Percentiles rank a stretch among this genome's conserved stretches.
Evolutionary conservation across 2,113 vertebrate genomes (phyloP).

Genomic region (Cyanistes caeruleus): DNA sequence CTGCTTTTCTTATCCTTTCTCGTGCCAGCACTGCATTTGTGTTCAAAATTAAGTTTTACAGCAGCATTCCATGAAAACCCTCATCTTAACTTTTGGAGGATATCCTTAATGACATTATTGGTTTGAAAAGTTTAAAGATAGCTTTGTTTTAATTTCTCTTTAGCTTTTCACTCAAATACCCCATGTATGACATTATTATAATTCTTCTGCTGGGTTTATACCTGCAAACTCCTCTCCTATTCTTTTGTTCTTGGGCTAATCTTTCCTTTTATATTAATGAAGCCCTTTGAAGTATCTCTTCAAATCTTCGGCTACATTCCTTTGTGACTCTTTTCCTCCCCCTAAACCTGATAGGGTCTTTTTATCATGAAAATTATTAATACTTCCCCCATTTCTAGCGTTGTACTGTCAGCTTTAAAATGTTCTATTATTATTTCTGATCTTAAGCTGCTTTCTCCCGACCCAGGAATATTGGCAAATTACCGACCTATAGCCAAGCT

Average conservation of each 20-base stretch:
- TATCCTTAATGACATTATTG: constrained; percentile 11
- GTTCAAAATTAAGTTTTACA: not conserved
- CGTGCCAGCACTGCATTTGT: not conserved
- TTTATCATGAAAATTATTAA: constrained; percentile 70
- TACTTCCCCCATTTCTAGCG: constrained; percentile 51
- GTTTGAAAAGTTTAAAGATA: constrained; percentile 30
- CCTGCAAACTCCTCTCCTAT: constrained; percentile 51
- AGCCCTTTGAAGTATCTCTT: constrained; percentile 71
- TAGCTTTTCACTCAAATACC: constrained; percentile 3
- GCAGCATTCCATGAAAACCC: not conserved
- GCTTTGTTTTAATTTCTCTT: constrained; percentile 52
- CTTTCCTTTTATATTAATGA: constrained; percentile 72
- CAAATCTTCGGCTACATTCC: constrained; percentile 63
- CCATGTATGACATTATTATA: constrained; percentile 26
- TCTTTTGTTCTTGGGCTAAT: constrained; percentile 74
- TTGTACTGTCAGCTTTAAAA: constrained; percentile 60
- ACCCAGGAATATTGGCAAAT: constrained; percentile 76
- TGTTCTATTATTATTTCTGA: constrained; percentile 65
- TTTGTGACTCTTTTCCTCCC: constrained; percentile 36
- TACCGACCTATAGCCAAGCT: constrained; percentile 72
- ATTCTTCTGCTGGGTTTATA: constrained; percentile 30
- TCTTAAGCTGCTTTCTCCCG: constrained; percentile 70
- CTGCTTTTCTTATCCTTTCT: not conserved
- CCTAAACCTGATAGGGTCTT: constrained; percentile 16
- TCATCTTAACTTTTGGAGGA: not conserved